Conservation (phyloP, 2,113 vertebrate species). For the Brachionichthys hirsutus region DNA sequence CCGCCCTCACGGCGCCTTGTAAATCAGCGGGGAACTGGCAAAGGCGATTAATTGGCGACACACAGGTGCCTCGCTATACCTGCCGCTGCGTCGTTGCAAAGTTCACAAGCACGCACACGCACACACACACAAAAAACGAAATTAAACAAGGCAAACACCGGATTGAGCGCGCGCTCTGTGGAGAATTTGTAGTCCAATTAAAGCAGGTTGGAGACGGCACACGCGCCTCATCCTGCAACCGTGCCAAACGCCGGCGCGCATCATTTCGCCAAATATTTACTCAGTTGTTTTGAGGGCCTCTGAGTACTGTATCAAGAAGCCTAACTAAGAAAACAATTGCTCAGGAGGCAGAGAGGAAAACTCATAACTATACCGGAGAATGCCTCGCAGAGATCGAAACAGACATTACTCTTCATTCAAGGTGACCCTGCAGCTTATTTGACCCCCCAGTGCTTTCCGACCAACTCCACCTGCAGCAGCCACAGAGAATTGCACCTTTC, state of each 20-base stretch:
- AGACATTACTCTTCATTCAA: slow-evolving; percentile 62
- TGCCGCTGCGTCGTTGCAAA: slow-evolving; percentile 50
- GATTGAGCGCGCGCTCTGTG: slow-evolving; percentile 31
- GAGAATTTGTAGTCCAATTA: slow-evolving; percentile 64
- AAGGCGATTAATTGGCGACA: slow-evolving; percentile 58
- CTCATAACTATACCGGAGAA: slow-evolving; percentile 43
- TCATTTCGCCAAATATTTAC: slow-evolving; percentile 67
- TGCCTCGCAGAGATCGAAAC: slow-evolving; percentile 49
- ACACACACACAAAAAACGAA: too few relatives aligned
- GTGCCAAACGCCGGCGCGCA: slow-evolving; percentile 48
- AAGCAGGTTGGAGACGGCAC: slow-evolving; percentile 31
- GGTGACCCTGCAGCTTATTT: slow-evolving; percentile 76
- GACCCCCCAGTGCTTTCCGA: slow-evolving; percentile 71
- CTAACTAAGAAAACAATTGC: slow-evolving; percentile 50
- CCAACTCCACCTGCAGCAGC: slow-evolving; percentile 72
- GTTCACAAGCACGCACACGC: too few relatives aligned
- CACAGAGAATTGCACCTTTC: slow-evolving; percentile 55
- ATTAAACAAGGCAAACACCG: slow-evolving; percentile 50
- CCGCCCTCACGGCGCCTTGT: slow-evolving; percentile 35
- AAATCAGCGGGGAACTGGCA: slow-evolving; percentile 55
- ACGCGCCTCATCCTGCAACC: slow-evolving; percentile 13
- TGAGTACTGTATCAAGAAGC: slow-evolving; percentile 50
- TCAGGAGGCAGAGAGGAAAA: slow-evolving; percentile 35
- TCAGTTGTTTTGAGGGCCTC: slow-evolving; percentile 49
- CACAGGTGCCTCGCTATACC: slow-evolving; percentile 45